A percentile compares a stretch with the other conserved stretches of the same genome.
phyloP scores from a whole-genome alignment of 1,140 invertebrate genomes.

The Drosophila nasuta region DNA sequence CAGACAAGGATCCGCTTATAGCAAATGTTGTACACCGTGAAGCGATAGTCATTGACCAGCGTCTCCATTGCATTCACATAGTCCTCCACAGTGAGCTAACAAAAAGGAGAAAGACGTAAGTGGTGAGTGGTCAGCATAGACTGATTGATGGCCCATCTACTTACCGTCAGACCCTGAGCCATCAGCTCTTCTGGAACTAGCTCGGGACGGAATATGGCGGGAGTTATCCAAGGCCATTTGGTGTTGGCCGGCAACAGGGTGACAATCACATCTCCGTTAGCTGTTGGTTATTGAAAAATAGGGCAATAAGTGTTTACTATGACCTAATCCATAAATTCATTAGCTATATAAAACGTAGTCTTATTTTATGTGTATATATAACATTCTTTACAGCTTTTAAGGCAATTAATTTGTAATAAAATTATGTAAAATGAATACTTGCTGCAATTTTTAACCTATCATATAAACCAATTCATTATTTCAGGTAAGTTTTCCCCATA shows the following conservation, averaged over 20 bases:
- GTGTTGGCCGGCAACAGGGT: conserved; percentile 95
- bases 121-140: background rate
- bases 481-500: too few relatives aligned
- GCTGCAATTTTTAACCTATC: too few relatives aligned
- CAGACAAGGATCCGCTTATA: conserved; percentile 95
- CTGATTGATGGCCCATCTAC: conserved; percentile 32
- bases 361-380: too few relatives aligned
- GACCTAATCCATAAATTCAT: too few relatives aligned
- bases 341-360: too few relatives aligned
- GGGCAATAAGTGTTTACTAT: too few relatives aligned
- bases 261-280: conserved; percentile 96
- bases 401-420: too few relatives aligned
- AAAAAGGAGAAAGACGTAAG: conserved; percentile 6
- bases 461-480: too few relatives aligned
- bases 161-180: conserved; percentile 95
- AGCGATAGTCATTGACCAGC: conserved; percentile 95
- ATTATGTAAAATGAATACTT: too few relatives aligned
- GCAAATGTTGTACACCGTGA: conserved; percentile 96
- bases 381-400: too few relatives aligned
- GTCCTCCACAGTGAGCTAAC: conserved; percentile 96
- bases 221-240: conserved; percentile 95
- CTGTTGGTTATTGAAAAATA: conserved; percentile 84
- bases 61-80: conserved; percentile 97
- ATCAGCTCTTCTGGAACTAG: conserved; percentile 97
- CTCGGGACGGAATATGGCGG: conserved; percentile 95